phyloP scores from a whole-genome alignment of 2,113 vertebrate species.

The Shinisaurus crocodilurus region DNA sequence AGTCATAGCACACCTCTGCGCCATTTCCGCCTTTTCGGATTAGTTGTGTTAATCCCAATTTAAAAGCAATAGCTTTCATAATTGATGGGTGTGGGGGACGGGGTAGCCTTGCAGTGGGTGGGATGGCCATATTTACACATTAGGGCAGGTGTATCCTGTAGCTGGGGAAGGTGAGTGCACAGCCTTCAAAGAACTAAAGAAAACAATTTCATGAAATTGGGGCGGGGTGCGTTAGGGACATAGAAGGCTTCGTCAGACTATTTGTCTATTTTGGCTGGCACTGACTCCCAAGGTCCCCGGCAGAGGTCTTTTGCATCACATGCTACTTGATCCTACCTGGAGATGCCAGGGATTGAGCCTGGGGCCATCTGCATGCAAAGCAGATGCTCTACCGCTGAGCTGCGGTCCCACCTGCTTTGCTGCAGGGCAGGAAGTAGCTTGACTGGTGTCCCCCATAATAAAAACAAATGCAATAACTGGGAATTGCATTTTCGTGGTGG shows the following conservation, averaged over 20 bases:
- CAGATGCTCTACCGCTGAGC: not conserved
- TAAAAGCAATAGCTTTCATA: not conserved
- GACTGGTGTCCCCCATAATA: not conserved
- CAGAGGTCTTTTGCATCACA: not conserved
- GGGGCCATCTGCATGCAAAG: not conserved
- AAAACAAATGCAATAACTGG: not conserved
- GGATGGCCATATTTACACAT: not conserved
- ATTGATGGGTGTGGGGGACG: no score
- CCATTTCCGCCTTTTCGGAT: not conserved
- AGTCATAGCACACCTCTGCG: no score
- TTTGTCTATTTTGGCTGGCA: not conserved
- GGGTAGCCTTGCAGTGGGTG: not conserved
- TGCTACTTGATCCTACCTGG: not conserved
- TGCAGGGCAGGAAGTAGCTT: not conserved
- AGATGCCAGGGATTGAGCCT: not conserved
- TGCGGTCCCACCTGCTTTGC: not conserved
- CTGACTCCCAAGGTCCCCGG: not conserved
- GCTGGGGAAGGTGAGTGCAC: not conserved
- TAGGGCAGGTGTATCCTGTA: not conserved
- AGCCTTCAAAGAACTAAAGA: not conserved
- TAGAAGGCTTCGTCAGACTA: not conserved
- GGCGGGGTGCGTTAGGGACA: not conserved
- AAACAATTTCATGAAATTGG: not conserved
- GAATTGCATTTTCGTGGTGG: not conserved
- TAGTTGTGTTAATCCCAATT: not conserved